phyloP scores from a whole-genome alignment of 2,113 vertebrate genomes.

The Paramisgurnus dabryanus region DNA sequence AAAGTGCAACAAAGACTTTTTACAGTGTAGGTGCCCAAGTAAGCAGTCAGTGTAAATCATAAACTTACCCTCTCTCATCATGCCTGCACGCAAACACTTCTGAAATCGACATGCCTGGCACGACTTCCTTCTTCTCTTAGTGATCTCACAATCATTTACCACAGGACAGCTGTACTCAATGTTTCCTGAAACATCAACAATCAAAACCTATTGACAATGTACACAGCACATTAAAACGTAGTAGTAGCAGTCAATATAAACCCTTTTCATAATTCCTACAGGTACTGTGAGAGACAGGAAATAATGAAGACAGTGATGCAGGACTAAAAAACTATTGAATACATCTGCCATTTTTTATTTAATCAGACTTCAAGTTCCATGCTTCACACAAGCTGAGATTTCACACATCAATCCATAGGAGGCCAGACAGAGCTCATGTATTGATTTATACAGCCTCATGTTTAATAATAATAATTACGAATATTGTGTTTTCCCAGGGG shows the following conservation, averaged over 20 bases:
- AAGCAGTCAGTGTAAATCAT: not conserved
- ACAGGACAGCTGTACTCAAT: slow-evolving; percentile 77
- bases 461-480: slow-evolving; percentile 30
- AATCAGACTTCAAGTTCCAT: not conserved
- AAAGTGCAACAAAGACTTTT: too few relatives aligned
- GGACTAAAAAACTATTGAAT: not conserved
- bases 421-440: slow-evolving; percentile 40
- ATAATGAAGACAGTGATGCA: too few relatives aligned
- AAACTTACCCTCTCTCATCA: slow-evolving; percentile 74
- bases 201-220: not conserved
- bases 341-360: not conserved
- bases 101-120: slow-evolving; percentile 78
- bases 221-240: not conserved
- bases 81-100: slow-evolving; percentile 75
- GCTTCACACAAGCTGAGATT: slow-evolving; percentile 52
- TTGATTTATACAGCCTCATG: slow-evolving; percentile 42
- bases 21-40: too few relatives aligned
- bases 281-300: too few relatives aligned
- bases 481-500: slow-evolving; percentile 39
- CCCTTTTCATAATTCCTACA: too few relatives aligned
- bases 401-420: slow-evolving; percentile 62
- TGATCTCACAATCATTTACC: slow-evolving; percentile 74
- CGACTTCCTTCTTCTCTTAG: slow-evolving; percentile 73
- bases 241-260: too few relatives aligned
- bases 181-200: slow-evolving; percentile 66